Evolutionary conservation across 2,113 vertebrate genomes (phyloP).

Genomic region (Osmerus mordax): DNA sequence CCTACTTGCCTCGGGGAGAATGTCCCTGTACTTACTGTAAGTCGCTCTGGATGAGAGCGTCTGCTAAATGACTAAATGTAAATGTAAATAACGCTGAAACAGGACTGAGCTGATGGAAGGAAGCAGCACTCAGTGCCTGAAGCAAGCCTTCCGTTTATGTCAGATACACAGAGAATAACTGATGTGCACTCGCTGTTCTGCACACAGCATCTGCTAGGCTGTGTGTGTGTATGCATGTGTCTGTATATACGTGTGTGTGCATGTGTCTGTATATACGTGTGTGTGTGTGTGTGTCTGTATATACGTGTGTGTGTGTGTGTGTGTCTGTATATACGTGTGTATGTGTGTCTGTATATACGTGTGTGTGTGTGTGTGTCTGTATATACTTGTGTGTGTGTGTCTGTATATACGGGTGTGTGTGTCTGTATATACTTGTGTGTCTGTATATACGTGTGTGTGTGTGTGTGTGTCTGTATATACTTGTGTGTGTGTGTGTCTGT

Average conservation of each 20-base stretch:
- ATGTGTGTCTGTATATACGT: too few species aligned
- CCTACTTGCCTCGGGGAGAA: too few species aligned
- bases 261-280: not conserved
- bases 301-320: too few species aligned
- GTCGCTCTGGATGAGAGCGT: too few species aligned
- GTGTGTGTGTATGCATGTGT: not conserved
- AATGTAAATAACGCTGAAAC: too few species aligned
- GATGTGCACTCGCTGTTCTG: not conserved
- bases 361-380: not conserved
- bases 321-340: too few species aligned
- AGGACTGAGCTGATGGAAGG: too few species aligned
- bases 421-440: not conserved
- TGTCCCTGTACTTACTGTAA: too few species aligned
- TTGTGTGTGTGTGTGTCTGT: not conserved
- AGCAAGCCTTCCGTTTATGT: not conserved
- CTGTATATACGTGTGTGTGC: not conserved
- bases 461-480: not conserved
- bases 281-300: not conserved
- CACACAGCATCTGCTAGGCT: not conserved
- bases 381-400: not conserved
- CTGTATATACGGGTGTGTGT: too few species aligned
- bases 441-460: not conserved
- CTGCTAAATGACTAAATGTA: too few species aligned
- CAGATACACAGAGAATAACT: not conserved
- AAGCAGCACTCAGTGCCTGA: too few species aligned